Base-by-base conservation (phyloP, 2,888 invertebrate genomes). In the Cephus rjabovi region DNA sequence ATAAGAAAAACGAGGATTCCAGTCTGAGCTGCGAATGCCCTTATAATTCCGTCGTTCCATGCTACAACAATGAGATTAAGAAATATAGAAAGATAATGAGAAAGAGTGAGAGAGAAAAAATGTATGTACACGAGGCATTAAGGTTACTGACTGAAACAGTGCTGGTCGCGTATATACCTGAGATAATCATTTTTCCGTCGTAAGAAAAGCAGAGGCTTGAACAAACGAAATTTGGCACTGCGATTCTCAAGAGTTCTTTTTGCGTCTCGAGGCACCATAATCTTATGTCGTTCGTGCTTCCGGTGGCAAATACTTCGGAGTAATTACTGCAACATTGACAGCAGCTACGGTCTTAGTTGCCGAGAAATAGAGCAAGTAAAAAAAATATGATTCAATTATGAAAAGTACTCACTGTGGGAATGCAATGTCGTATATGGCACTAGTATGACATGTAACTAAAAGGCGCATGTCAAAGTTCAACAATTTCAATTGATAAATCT, bases 161-260 rank as follows among this genome's bases (percentile, higher is more conserved):
- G 15, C 15, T 15, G 12, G 15, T 40, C 12, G 15, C 15, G 73
- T 76, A 81, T 80, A 86, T 80, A 94, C 95, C 97, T 15, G 96
- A 95, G 33, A 97, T 93, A 83, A 98, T 95, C 81, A 95, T 94
- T 89, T 95, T 95, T 70, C 98, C 98, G 90, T 97, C 96, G 31
- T 93, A 93, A 3, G 96, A 93, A 91, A 98, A 97, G 37, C 95
- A 93, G 34, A 98, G 93, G 73, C 95, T 94, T 12, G 96, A 95
- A 89, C 98, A 98, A 4, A 94, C 94, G 90, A 97, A 97, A 92
- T 98, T 98, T n/a, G 95, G 95, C 31, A 98, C 96, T 81, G 94
- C 94, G 81, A 98, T 96, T 69, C 98, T 93, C 34, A 98, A 93
- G 81, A 98, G 92, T 92, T 98, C 98, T 87, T 95, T 95, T 86